Evolutionary conservation across 2,888 invertebrate species (phyloP), one percentile per base, ranked within the genome.

Genomic region (Teleiodes luculella): DNA sequence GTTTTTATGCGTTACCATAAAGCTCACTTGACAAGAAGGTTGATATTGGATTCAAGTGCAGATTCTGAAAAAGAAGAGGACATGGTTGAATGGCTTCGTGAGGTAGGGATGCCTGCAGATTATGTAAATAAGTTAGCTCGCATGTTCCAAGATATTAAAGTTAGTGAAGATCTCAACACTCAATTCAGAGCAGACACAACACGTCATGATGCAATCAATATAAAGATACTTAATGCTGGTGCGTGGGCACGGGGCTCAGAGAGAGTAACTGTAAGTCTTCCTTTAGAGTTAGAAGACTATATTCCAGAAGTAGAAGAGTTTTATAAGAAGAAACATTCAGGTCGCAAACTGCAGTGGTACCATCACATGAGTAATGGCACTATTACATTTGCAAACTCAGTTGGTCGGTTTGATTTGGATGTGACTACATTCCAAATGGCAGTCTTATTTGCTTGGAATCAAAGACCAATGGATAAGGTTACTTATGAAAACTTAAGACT

Each of bases 361-460:
- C 99, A 99, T 87, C 98, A 99, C 74, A 99, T 99, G 98, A 98
- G 98, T 63, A 99, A 99, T 86, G 99, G 99, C 66, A 98, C 98
- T 58, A 97, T 99, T 67, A 97, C 97, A 20, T 99, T 99, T 89
- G 93, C 94, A 0, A 98, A 98, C 80, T 93, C 94, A 64, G 93
- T 96, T 53, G 99, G 98, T 0, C 94, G 96, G 66, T 99, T 96
- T 86, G 99, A 99, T 86, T 91, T 99, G 68, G 99, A 99, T 79
- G 98, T 99, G 5, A 99, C 99, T 11, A 99, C 99, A 24, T 99
- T 99, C 86, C 99, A 99, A 93, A 98, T 99, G 98, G 98, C 98
- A 36, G 98, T 99, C 13, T 90, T 99, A 41, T 99, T 98, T 89
- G 97, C 98, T 13, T 99, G 98, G 98, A 99, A 99, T 91, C 98